phyloP scores from a whole-genome alignment of 2,113 vertebrate species.

The Neolamprologus kungweensis region DNA sequence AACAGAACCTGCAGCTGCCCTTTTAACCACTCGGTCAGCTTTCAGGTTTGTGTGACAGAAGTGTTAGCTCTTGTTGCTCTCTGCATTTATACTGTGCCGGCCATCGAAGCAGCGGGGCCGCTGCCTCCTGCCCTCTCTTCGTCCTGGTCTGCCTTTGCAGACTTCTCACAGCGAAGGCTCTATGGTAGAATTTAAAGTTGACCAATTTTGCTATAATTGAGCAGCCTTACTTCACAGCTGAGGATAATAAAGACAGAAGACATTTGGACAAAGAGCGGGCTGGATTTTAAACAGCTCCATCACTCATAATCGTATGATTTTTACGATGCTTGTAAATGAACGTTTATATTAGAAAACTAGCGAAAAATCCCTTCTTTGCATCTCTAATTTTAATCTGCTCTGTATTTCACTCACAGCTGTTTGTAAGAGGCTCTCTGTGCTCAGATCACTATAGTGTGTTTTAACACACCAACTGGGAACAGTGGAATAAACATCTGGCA shows the following conservation, averaged over 20 bases:
- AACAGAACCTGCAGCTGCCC: not conserved
- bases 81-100: not conserved
- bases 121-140: accelerated
- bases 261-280: not conserved
- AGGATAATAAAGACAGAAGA: not conserved
- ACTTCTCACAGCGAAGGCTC: not conserved
- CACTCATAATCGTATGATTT: not conserved
- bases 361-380: not conserved
- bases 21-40: not conserved
- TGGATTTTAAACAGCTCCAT: not conserved
- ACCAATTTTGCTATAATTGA: accelerated
- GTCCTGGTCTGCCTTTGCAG: accelerated
- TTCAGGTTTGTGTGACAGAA: not conserved
- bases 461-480: not conserved
- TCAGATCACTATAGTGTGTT: not conserved
- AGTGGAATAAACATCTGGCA: not conserved
- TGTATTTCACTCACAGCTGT: not conserved
- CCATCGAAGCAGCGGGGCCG: accelerated
- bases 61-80: not conserved
- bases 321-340: not conserved
- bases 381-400: not conserved
- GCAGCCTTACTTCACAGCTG: not conserved
- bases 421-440: not conserved
- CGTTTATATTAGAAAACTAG: not conserved
- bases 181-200: not conserved